Evolutionary conservation across 2,113 vertebrate species (phyloP), one percentile per base, ranked within the genome.

Genomic region (Paracanthobrama guichenoti): DNA sequence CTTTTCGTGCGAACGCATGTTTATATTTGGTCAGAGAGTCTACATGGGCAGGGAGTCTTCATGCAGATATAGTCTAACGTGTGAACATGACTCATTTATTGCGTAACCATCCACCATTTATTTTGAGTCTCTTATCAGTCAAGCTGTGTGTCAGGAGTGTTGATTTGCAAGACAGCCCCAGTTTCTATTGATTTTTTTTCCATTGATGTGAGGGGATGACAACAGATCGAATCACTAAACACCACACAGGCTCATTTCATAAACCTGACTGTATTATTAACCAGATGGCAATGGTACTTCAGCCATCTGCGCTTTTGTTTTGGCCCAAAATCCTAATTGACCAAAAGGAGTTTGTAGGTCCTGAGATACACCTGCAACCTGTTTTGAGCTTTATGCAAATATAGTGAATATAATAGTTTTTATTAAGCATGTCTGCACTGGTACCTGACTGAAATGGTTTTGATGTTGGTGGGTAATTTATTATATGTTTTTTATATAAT

Each of bases 41-140:
- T 87, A 84, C 71, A 79, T 81, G 79, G 82, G 86, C 26, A 67
- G 28, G 67, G 74, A 20, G 81, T 83, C 73, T 82, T 64, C 73
- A 80, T 80, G 74, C 71, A 75, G 75, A 87, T 66, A 81, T 79
- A 80, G 55, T 53, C 73, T 59, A 82, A 48, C 16, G 72, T 74
- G 83, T 81, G 55, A 83, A 82, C 57, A 86, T 86, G 81, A 89
- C 85, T 89, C 84, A 87, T 22, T 79, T 73, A 35, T 87, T 89
- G 67, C 2, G 60, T 82, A 86, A 87, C 74, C 46, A 16, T 55
- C 64, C 82, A 81, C 82, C 62, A 81, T 84, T 86, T 77, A 39
- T 59, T 35, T 28, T 78, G 26, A 81, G 42, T 86, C 59, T 57
- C 53, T 84, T 44, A 86, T 86, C 71, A 72, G 62, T 71, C 78